Conservation (phyloP, 2,888 invertebrate genomes). For the Tethea ocularis region DNA sequence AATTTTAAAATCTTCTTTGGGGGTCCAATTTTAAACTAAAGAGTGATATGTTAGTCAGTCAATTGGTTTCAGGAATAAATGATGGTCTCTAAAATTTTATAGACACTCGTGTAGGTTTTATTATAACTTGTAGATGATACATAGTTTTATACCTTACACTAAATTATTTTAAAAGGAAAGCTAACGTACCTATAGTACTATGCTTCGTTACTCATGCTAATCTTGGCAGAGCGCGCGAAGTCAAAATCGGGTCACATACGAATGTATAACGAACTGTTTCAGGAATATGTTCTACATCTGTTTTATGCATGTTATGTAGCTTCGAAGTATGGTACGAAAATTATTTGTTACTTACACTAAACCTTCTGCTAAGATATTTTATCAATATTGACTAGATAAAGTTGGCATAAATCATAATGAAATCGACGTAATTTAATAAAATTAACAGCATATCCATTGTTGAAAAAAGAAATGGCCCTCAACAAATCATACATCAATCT, state of each 20-base stretch:
- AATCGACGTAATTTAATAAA: too few species aligned
- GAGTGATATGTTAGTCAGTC: background rate
- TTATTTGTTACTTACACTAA: background rate
- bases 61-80: background rate
- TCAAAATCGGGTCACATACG: slow-evolving; percentile 67
- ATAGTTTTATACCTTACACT: slow-evolving; percentile 11
- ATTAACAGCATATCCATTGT: too few species aligned
- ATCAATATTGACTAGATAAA: slow-evolving; percentile 15
- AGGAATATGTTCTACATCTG: slow-evolving; percentile 45
- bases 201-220: slow-evolving; percentile 56
- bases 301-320: slow-evolving; percentile 15
- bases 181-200: slow-evolving; percentile 34
- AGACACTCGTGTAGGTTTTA: too few species aligned
- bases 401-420: slow-evolving; percentile 17
- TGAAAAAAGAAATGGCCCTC: slow-evolving; percentile 10
- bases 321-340: background rate
- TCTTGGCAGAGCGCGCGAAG: slow-evolving; percentile 60
- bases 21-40: background rate
- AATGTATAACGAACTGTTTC: slow-evolving; percentile 43
- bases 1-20: background rate
- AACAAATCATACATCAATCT: slow-evolving; percentile 36
- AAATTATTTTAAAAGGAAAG: slow-evolving; percentile 35
- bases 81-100: too few species aligned
- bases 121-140: too few species aligned
- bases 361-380: background rate